Evolutionary conservation across 1,140 invertebrate genomes (phyloP), one percentile per base, ranked within the genome.

Genomic region (Listronotus bonariensis): DNA sequence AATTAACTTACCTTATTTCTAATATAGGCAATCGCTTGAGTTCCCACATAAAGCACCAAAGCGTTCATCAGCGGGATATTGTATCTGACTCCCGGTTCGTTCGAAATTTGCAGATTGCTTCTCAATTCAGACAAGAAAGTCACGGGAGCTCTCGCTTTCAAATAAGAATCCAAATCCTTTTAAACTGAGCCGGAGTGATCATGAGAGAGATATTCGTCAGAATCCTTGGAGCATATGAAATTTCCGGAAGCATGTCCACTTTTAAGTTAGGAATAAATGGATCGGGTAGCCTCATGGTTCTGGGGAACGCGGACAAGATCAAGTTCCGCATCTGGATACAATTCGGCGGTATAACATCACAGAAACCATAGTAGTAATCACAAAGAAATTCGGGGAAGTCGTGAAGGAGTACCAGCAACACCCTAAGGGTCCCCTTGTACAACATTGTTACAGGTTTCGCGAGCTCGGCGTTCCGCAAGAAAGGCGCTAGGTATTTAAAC

Each of bases 301-400:
- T 84, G 11, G 98, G 97, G 74, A 98, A 99, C 8, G 98, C 97
- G 15, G 95, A 97, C 43, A 99, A 82, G 49, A 99, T 97, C 8
- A 99, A 82, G 79, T 99, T 99, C 40, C 97, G 86, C 94, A 99
- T 97, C 80, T 98, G 97, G 71, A 99, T 97, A 77, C 97, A 99
- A 78, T 99, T 99, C 0, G 96, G 92, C 66, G 97, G 97, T 74
- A 99, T 99, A 42, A 95, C 95, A 81, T 99, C 97, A 79, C 97
- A 99, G 80, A 99, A 98, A n/a, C 93, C 92, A 77, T 98, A 99
- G 77, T 99, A 96, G 78, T 98, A 99, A 75, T 99, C 97, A 77
- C 96, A 98, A 18, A 99, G 83, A 76, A 99, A 98, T 79, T 99
- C 98, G 0, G 98, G 98, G 79, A 99, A 99, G 80, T 99, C 98